Percentiles rank a stretch among this genome's conserved stretches.
Evolutionary conservation across 2,113 vertebrate genomes (phyloP).

Genomic region (Scolopax mira): DNA sequence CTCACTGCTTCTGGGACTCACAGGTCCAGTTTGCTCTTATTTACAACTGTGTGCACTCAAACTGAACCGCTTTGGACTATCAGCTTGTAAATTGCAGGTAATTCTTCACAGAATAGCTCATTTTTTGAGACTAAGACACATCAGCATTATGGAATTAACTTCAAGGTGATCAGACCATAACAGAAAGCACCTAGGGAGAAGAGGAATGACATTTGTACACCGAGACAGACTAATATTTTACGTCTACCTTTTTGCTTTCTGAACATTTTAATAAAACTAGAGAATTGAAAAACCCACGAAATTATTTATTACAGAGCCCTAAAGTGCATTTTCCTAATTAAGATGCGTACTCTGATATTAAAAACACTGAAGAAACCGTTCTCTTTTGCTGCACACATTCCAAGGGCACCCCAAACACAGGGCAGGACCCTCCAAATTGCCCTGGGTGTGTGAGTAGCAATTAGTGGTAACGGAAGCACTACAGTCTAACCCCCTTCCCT

Average conservation of each 20-base stretch:
- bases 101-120: background rate
- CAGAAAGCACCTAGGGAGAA: background rate
- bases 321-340: background rate
- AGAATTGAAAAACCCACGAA: background rate
- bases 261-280: background rate
- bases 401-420: background rate
- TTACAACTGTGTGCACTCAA: background rate
- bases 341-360: background rate
- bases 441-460: background rate
- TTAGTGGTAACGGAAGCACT: background rate
- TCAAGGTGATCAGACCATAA: background rate
- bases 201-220: background rate
- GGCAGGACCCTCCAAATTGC: background rate
- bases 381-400: background rate
- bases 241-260: background rate
- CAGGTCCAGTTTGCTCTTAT: rapidly evolving
- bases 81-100: background rate
- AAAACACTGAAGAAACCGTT: background rate
- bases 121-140: background rate
- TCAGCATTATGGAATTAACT: background rate
- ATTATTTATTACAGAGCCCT: background rate
- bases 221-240: background rate
- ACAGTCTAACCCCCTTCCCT: background rate
- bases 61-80: background rate
- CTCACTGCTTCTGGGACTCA: background rate